Base-by-base conservation (phyloP, 2,888 invertebrate genomes). In the Pristionchus mayeri region DNA sequence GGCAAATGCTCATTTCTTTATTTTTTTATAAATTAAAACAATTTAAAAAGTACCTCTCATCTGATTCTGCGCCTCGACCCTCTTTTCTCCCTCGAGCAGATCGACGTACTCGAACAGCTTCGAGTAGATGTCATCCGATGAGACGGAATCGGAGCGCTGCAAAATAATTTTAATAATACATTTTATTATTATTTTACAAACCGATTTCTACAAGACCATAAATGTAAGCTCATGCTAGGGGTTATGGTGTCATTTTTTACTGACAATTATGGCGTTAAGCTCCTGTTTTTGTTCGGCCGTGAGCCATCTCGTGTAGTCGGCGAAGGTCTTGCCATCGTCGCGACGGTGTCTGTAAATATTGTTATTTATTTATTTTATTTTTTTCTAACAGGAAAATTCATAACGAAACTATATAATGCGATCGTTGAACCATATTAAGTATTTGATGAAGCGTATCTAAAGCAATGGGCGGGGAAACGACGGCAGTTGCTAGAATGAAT, bases 51-150 rank as follows among this genome's bases (percentile, higher is more conserved):
- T 40, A 80, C 78, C 67, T n/a, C 80, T 85, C 50, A 83, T 78
- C 24, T 86, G 86, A 37, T 85, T 85, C 24, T 24, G 63, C 11
- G 86, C 88, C 54, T 78, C 50, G 21, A 84, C 84, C 60, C 86
- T 87, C 79, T 86, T 85, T 24, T 85, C 54, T 34, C 84, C 88
- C 40, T 89, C 87, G 16, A 78, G 79, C 16, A 84, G 2, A 50
- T 30, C 48, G 76, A 16, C 37, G 80, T 30, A 87, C 40, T 83
- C 76, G 67, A 71, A 60, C 18, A 85, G 34, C 57, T 85, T 85
- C 13, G 18, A 16, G 37, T 78, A 78, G 21, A 85, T 50, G 18
- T 54, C 40, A 3, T 78, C 78, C 2, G 76, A 37, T 2, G 67
- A 67, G n/a, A 37, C 7, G 2, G 40, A 11, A 16, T 75, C 44